Base-by-base conservation (phyloP, 2,797 vertebrate genomes). In the Sebastes trivittatus region DNA sequence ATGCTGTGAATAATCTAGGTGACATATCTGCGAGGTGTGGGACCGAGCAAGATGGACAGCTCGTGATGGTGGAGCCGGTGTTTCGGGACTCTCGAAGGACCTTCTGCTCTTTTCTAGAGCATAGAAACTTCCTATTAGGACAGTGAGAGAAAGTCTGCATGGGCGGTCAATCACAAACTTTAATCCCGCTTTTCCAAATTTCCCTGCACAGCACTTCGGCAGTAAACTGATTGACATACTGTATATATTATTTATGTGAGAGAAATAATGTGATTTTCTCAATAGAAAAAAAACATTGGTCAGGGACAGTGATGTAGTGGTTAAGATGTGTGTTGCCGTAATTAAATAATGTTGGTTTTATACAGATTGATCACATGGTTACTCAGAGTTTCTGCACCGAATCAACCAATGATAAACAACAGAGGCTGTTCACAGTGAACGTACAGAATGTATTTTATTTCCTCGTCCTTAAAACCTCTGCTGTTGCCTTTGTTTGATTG, bases 1-100 rank as follows among this genome's bases (percentile, higher is more conserved):
- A n/a, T 61, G 9, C 71, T 42, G 20, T 76, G 87, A 89, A 88
- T 92, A 89, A 93, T 85, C 87, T 64, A 86, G 68, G 54, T 90
- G 86, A 90, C 87, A 81, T 79, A 69, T 87, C 54, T 63, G 66
- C 1, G 34, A 88, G 73, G 55, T 76, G 59, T 76, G 72, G 69
- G 83, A 68, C 36, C 9, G 6, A 59, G 16, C 42, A 23, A 30
- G 77, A 59, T 18, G 62, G 83, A 59, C 8, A 2, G 32, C 59
- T 4, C 4, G 55, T 18, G 27, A 87, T 55, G 66, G n/a, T 29
- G 61, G 22, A 30, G 18, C 6, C 1, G 13, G 7, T 71, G 56
- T 83, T 66, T 65, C 11, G 65, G 61, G 59, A 72, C 22, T 81
- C 73, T 85, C 66, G 65, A 32, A 75, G 56, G 52, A 84, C 71